Conservation (phyloP, 92 coral and sea anemone species). For the Phymanthus crucifer region DNA sequence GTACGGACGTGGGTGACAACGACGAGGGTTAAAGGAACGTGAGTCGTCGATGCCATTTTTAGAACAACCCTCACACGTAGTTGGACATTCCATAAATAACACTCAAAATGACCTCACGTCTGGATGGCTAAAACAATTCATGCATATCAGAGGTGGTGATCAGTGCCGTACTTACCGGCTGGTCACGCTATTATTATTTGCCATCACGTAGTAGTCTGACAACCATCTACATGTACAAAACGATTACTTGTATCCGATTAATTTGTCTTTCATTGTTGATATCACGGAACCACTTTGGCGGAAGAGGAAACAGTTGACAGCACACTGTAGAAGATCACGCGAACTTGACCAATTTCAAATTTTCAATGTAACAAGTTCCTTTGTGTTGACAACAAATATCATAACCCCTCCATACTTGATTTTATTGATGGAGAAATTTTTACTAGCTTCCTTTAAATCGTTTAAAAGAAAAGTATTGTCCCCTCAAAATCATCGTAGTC, state of each 20-base stretch:
- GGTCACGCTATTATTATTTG: conserved; percentile 7
- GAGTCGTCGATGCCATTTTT: background rate
- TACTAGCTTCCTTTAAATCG: too few species aligned
- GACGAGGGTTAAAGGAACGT: background rate
- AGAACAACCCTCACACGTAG: background rate
- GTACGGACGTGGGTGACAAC: too few species aligned
- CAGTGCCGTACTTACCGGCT: background rate
- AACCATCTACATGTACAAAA: background rate
- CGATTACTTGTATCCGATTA: background rate
- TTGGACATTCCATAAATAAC: background rate
- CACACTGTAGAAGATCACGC: too few species aligned
- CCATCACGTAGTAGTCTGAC: background rate
- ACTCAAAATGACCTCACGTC: conserved; percentile 4
- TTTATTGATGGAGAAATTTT: too few species aligned
- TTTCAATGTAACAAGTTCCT: too few species aligned
- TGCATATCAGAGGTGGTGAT: background rate
- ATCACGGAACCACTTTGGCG: background rate
- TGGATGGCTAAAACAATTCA: background rate
- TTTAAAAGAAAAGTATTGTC: too few species aligned
- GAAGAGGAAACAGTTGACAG: too few species aligned
- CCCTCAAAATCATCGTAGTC: too few species aligned
- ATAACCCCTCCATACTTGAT: too few species aligned
- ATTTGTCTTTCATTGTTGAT: background rate
- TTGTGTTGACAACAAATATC: too few species aligned
- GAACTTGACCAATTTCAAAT: too few species aligned